Percentiles rank a stretch among this genome's conserved stretches.
Evolutionary conservation across 2,113 vertebrate species (phyloP).

Genomic region (Ciconia boyciana): DNA sequence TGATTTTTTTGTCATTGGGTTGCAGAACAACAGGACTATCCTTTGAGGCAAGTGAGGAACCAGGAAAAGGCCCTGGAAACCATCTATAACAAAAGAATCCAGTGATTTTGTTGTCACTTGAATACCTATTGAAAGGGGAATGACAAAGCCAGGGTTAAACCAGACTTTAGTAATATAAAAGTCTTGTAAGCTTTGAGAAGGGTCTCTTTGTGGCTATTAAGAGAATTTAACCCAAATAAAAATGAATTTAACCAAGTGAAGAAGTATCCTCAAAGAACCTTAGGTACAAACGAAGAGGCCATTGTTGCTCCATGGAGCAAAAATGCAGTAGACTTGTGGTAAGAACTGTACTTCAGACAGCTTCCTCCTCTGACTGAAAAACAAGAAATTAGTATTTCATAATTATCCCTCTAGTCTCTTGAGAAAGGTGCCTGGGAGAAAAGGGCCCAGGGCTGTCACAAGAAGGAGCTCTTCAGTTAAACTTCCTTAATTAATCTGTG

Average conservation of each 20-base stretch:
- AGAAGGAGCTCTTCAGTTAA: neutral
- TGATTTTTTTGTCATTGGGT: neutral
- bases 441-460: neutral
- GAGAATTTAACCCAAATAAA: neutral
- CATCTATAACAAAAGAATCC: neutral
- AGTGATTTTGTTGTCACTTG: neutral
- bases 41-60: neutral
- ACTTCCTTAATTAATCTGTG: neutral
- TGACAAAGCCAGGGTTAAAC: neutral
- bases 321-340: neutral
- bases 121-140: neutral
- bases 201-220: neutral
- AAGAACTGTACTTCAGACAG: neutral
- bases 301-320: neutral
- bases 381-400: neutral
- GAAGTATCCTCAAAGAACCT: neutral
- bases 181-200: neutral
- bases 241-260: neutral
- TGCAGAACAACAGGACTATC: neutral
- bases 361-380: slow-evolving; percentile 13
- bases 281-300: neutral
- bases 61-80: neutral
- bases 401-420: neutral
- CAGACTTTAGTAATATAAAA: neutral
- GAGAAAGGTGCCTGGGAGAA: neutral